Conservation (phyloP, 2,113 vertebrate genomes). For the Hirundichthys speculiger region DNA sequence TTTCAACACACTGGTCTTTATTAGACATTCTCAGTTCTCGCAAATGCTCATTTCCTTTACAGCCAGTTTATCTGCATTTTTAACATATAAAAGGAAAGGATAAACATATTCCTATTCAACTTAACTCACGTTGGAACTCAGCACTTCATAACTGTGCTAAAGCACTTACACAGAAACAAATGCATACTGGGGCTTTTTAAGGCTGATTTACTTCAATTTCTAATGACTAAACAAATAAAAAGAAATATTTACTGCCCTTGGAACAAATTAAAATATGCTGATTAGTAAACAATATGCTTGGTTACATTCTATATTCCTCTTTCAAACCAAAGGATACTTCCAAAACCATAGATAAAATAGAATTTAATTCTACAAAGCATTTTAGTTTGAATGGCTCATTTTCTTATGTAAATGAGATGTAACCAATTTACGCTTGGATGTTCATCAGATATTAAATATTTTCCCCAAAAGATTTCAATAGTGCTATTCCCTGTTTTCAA, state of each 20-base stretch:
- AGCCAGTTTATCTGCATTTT: conserved; percentile 8
- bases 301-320: background rate
- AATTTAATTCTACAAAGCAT: background rate
- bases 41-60: conserved; percentile 3
- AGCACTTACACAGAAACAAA: conserved; percentile 6
- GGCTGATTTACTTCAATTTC: background rate
- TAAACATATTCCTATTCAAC: too few relatives aligned
- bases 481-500: background rate
- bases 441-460: background rate
- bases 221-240: conserved; percentile 17
- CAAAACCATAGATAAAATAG: background rate
- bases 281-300: conserved; percentile 17
- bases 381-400: background rate
- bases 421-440: background rate
- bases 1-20: conserved; percentile 5
- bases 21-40: conserved; percentile 10
- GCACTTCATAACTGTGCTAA: conserved; percentile 1
- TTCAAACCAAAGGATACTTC: background rate
- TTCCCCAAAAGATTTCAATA: background rate
- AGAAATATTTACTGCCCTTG: background rate
- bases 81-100: too few relatives aligned
- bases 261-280: conserved; percentile 6
- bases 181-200: background rate
- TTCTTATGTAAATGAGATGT: background rate
- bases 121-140: too few relatives aligned